Evolutionary conservation across 2,888 invertebrate genomes (phyloP).

Genomic region (Apamea sordens): DNA sequence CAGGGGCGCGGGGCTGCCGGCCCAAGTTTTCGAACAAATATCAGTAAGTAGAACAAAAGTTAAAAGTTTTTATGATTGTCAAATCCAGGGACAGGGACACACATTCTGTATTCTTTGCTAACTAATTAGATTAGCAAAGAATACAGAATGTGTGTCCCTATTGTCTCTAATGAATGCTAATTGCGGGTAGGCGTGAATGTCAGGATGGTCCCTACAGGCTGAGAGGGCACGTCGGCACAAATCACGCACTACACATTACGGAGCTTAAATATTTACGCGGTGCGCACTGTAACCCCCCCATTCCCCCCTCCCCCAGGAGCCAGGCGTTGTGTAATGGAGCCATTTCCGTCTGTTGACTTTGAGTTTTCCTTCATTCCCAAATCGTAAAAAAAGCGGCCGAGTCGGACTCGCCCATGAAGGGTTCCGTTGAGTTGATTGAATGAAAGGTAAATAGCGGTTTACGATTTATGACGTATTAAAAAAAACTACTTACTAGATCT

Average conservation of each 20-base stretch:
- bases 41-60: background rate
- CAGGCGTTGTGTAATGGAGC: background rate
- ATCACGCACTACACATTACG: slow-evolving; percentile 15
- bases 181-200: background rate
- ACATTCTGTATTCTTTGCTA: too few relatives aligned
- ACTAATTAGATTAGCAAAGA: background rate
- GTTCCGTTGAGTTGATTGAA: too few relatives aligned
- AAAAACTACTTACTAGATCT: too few relatives aligned
- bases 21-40: background rate
- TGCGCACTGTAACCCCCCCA: too few relatives aligned
- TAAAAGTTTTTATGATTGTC: too few relatives aligned
- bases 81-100: too few relatives aligned
- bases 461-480: too few relatives aligned
- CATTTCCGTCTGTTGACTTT: background rate
- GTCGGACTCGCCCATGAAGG: too few relatives aligned
- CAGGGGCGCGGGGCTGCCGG: background rate
- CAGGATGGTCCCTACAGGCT: background rate
- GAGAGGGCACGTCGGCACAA: background rate
- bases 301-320: background rate
- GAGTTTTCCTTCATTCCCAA: background rate
- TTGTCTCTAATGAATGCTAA: background rate
- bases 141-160: background rate
- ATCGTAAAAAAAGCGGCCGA: too few relatives aligned
- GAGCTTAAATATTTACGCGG: slow-evolving; percentile 16
- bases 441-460: too few relatives aligned